phyloP scores from a whole-genome alignment of 2,888 invertebrate species.

The Pyrrhia umbra region DNA sequence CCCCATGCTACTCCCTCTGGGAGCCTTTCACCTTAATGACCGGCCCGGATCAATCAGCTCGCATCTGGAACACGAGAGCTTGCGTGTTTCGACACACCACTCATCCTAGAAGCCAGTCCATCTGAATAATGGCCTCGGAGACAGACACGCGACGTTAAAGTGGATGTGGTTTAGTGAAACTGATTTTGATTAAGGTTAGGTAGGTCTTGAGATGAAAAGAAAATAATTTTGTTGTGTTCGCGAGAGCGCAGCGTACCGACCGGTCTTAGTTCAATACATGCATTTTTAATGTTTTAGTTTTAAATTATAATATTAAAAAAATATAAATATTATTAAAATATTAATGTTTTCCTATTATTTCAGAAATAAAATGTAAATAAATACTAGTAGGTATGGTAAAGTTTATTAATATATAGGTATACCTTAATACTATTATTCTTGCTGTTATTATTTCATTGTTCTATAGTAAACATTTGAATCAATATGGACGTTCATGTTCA shows the following conservation, averaged over 20 bases:
- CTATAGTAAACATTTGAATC: constrained; percentile 1
- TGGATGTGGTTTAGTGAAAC: constrained; percentile 40
- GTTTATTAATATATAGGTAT: not conserved
- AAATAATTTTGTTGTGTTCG: not conserved
- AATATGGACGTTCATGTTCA: constrained; percentile 8
- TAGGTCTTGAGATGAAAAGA: not conserved
- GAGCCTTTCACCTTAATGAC: constrained; percentile 67
- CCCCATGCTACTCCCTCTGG: constrained; percentile 53
- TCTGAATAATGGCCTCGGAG: constrained; percentile 57
- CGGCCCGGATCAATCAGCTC: constrained; percentile 63
- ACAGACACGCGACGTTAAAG: constrained; percentile 52
- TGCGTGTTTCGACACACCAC: constrained; percentile 59
- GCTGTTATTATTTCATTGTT: not conserved
- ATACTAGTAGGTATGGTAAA: not conserved
- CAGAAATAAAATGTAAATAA: constrained; percentile 3
- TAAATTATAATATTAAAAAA: no score
- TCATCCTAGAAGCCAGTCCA: constrained; percentile 61
- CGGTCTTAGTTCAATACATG: no score
- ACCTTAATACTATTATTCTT: not conserved
- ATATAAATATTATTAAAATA: no score
- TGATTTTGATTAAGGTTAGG: constrained; percentile 47
- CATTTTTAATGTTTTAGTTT: no score
- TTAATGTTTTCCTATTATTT: constrained; percentile 22
- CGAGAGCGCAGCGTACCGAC: no score
- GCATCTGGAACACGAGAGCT: constrained; percentile 65